Conservation (phyloP, 1,140 invertebrate species). For the Stenopsyche tienmushanensis region DNA sequence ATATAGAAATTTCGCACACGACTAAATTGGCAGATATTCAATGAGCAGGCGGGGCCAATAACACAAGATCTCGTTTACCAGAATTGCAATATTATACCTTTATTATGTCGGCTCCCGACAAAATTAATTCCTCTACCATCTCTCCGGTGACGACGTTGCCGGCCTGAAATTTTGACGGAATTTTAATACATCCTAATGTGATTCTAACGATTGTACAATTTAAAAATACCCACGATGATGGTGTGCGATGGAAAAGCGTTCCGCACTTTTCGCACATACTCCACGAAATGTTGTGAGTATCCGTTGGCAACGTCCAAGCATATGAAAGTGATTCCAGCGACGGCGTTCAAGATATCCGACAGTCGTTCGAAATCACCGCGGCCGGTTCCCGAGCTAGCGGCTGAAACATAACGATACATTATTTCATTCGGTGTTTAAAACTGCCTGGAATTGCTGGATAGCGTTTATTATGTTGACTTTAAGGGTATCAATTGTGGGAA, state of each 20-base stretch:
- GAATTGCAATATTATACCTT: too few relatives aligned
- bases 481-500: too few relatives aligned
- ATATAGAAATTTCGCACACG: too few relatives aligned
- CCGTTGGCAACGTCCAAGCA: slow-evolving; percentile 97
- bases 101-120: slow-evolving; percentile 93
- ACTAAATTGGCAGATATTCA: too few relatives aligned
- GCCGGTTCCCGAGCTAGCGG: slow-evolving; percentile 82
- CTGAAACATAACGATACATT: slow-evolving; percentile 49
- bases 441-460: too few relatives aligned
- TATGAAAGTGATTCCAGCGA: slow-evolving; percentile 77
- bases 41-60: too few relatives aligned
- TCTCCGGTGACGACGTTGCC: slow-evolving; percentile 97
- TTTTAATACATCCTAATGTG: background rate
- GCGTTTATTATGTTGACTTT: too few relatives aligned
- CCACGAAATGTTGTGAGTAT: slow-evolving; percentile 92
- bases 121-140: slow-evolving; percentile 94
- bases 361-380: slow-evolving; percentile 81
- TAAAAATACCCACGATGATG: slow-evolving; percentile 75
- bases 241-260: slow-evolving; percentile 80
- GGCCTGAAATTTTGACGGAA: slow-evolving; percentile 62
- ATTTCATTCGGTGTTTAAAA: too few relatives aligned
- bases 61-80: too few relatives aligned
- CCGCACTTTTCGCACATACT: slow-evolving; percentile 83
- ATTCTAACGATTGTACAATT: too few relatives aligned
- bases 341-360: slow-evolving; percentile 65